Percentiles rank a stretch among this genome's conserved stretches.
Evolutionary conservation across 2,113 vertebrate species (phyloP).

Genomic region (Sinocyclocheilus maitianheensis): DNA sequence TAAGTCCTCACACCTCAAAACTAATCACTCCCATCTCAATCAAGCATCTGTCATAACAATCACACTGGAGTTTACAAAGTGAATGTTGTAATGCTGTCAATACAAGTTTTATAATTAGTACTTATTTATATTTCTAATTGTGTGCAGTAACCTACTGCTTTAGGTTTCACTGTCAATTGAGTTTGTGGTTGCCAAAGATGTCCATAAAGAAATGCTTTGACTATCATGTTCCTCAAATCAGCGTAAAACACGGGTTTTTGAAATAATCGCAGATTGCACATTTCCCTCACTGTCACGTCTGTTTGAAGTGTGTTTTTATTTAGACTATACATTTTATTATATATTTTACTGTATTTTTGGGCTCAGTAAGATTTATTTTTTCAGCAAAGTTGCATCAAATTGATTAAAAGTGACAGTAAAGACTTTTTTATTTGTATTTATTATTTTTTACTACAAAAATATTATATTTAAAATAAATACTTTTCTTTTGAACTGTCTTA

Average conservation of each 20-base stretch:
- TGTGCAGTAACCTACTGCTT: not conserved
- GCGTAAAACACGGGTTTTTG: too few species aligned
- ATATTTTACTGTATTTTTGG: not conserved
- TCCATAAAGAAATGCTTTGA: not conserved
- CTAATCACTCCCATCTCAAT: slow-evolving; percentile 29
- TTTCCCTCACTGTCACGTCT: not conserved
- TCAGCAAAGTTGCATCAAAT: not conserved
- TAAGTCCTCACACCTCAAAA: slow-evolving; percentile 18
- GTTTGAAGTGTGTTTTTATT: not conserved
- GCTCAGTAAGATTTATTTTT: not conserved
- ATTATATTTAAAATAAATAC: too few species aligned
- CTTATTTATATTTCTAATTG: slow-evolving; percentile 5
- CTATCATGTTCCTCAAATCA: not conserved
- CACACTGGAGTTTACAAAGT: slow-evolving; percentile 21
- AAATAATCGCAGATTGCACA: not conserved
- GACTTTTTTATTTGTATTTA: too few species aligned
- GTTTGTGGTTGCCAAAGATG: not conserved
- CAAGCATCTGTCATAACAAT: slow-evolving; percentile 20
- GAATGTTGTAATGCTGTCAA: slow-evolving; percentile 14
- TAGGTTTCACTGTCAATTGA: not conserved
- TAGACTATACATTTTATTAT: not conserved
- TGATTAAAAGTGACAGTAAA: too few species aligned
- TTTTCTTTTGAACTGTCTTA: too few species aligned
- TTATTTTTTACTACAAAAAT: too few species aligned
- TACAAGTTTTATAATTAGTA: not conserved